These are phyloP conservation scores for Argyrosomus japonicus DNA, from an alignment of 2,113 vertebrate genomes.

Conservation along the genomic window DNA sequence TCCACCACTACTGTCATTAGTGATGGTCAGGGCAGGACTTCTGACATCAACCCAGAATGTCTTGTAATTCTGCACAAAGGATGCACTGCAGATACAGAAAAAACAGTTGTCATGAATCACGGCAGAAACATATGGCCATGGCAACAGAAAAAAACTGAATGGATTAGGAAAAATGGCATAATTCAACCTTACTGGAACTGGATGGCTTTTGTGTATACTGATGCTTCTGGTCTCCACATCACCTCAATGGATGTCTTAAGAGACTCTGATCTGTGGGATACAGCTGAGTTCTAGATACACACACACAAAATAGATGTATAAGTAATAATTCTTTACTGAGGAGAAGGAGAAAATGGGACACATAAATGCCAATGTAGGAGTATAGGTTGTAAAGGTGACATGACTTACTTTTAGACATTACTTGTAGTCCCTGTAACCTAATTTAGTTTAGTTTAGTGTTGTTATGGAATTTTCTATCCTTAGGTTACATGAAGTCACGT, in stretches of 20 bases:
- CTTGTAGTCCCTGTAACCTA: too few species aligned
- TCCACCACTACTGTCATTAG: neutral
- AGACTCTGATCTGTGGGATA: conserved; percentile 77
- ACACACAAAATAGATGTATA: neutral
- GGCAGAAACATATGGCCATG: neutral
- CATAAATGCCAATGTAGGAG: too few species aligned
- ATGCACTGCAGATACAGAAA: conserved; percentile 72
- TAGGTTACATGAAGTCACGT: too few species aligned
- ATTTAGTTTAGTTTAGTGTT: too few species aligned
- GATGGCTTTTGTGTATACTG: conserved; percentile 51
- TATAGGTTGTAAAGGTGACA: too few species aligned
- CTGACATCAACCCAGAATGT: conserved; percentile 78
- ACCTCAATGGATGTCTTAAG: conserved; percentile 72
- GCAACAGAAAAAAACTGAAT: neutral
- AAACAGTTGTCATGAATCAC: neutral
- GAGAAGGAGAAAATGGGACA: too few species aligned
- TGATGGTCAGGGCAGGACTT: conserved; percentile 61
- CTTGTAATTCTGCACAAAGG: conserved; percentile 64
- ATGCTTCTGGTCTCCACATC: conserved; percentile 80
- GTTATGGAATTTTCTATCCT: too few species aligned
- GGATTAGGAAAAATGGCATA: neutral
- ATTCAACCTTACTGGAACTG: conserved; percentile 82
- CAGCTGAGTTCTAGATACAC: conserved; percentile 80
- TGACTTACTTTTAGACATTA: too few species aligned
- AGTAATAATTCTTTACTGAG: too few species aligned